These are phyloP conservation scores for Limnephilus auricula DNA, from an alignment of 2,888 invertebrate genomes.

Conservation along the genomic window DNA sequence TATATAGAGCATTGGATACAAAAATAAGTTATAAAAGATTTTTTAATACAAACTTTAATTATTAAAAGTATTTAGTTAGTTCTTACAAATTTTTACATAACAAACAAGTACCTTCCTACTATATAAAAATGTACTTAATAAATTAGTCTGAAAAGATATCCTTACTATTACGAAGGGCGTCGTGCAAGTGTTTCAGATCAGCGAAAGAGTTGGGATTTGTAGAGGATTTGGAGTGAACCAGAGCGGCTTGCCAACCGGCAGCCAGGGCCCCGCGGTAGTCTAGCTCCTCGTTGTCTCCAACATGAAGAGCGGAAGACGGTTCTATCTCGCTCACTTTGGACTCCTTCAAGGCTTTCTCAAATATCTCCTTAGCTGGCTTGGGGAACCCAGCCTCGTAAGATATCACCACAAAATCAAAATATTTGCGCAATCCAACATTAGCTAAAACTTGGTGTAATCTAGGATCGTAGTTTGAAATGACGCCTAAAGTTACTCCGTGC, in stretches of 20 bases:
- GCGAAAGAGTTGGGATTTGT: background rate
- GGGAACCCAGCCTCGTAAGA: slow-evolving; percentile 86
- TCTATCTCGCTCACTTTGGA: slow-evolving; percentile 73
- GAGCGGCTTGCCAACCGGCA: slow-evolving; percentile 86
- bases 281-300: slow-evolving; percentile 86
- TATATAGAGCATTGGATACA: background rate
- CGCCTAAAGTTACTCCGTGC: slow-evolving; percentile 79
- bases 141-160: background rate
- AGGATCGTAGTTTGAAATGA: slow-evolving; percentile 94
- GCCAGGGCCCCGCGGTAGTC: slow-evolving; percentile 88
- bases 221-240: background rate
- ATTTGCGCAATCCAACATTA: slow-evolving; percentile 81
- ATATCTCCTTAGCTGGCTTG: slow-evolving; percentile 88
- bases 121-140: background rate
- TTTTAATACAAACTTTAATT: background rate
- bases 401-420: slow-evolving; percentile 88
- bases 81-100: background rate
- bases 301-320: slow-evolving; percentile 85
- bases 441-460: slow-evolving; percentile 83
- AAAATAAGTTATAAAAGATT: background rate
- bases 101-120: too few species aligned
- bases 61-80: background rate
- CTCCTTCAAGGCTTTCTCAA: slow-evolving; percentile 78
- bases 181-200: background rate
- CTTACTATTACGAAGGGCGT: background rate